Evolutionary conservation across 2,797 vertebrate species (phyloP), one percentile per base, ranked within the genome.

Genomic region (Numenius phaeopus): DNA sequence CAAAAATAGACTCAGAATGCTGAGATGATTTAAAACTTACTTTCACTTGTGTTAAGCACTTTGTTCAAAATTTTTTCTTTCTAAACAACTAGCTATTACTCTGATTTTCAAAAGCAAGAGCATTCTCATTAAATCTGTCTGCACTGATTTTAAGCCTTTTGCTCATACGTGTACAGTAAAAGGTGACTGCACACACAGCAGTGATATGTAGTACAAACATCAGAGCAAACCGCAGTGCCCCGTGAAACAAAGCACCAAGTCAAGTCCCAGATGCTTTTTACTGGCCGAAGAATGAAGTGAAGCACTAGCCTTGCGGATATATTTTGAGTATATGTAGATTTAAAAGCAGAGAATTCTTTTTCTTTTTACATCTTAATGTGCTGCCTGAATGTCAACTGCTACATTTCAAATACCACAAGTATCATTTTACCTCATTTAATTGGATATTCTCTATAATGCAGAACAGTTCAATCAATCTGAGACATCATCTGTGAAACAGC

Each of bases 401-500:
- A 85, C 64, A 50, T 46, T 46, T 86, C 55, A 87, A 93, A 89
- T 94, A 94, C 26, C 59, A 30, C 29, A 88, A 72, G 64, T 61
- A 81, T 85, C 70, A n/a, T 87, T 95, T 93, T 62, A 66, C 59
- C 57, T 46, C 58, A 69, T 88, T 94, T 85, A 93, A 83, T 83
- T 1, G 0, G 59, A 64, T 93, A 84, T 23, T 55, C 81, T 90
- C 77, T 66, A 26, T 57, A 90, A 90, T 2, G 26, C 44, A 83
- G 37, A 95, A 73, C 46, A 82, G 73, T 34, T 61, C 65, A 82
- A 90, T 72, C 85, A 94, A 64, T 76, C 62, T 42, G 71, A 96
- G 44, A 46, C 22, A 57, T 93, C 70, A 52, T 77, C 83, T 91
- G 58, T 82, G 62, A 84, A 95, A 81, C 7, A 77, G 19, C 32